These are phyloP conservation scores for Leucoraja ocellata DNA, from an alignment of 2,797 vertebrate species.

Conservation along the genomic window DNA sequence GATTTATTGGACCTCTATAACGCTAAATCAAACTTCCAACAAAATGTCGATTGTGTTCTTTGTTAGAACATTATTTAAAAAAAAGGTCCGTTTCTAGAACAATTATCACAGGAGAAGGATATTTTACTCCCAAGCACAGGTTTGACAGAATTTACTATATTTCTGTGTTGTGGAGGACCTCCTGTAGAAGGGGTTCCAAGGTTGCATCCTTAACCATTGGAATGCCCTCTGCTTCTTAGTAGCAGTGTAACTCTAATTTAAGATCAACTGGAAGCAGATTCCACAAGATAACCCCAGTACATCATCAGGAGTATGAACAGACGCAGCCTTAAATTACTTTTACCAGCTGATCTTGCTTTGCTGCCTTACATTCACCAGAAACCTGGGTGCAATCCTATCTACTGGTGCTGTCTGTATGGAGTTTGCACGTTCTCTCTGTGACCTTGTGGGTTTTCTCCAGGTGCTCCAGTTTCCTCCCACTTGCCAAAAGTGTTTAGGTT, in stretches of 20 bases:
- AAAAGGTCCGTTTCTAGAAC: background rate
- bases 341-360: background rate
- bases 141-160: background rate
- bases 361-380: no score
- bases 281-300: background rate
- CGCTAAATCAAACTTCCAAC: background rate
- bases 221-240: background rate
- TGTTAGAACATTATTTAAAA: background rate
- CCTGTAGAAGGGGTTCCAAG: background rate
- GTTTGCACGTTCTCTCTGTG: no score
- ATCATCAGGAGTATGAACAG: background rate
- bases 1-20: background rate
- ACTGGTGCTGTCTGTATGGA: no score
- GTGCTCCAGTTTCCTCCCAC: no score
- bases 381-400: no score
- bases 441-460: no score
- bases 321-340: background rate
- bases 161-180: background rate
- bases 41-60: background rate
- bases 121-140: background rate
- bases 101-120: background rate
- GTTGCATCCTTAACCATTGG: background rate
- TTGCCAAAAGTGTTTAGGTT: no score
- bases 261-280: background rate
- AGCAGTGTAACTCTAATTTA: background rate